Evolutionary conservation across 1,140 invertebrate genomes (phyloP).

Genomic region (Zelostemma sp.): DNA sequence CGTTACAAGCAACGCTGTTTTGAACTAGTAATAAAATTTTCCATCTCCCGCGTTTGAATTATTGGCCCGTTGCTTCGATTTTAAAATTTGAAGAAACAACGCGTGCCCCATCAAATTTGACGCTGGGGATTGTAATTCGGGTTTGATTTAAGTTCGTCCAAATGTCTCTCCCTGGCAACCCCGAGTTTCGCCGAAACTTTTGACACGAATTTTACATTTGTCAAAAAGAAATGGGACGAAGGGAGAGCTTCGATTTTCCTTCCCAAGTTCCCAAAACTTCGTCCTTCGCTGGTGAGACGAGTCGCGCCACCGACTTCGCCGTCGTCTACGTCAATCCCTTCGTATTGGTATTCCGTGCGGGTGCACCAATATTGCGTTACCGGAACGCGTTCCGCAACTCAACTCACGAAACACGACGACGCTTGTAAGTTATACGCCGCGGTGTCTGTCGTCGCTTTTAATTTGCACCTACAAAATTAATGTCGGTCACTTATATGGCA

Average conservation of each 20-base stretch:
- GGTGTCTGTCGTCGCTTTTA: conserved; percentile 56
- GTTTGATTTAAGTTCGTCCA: conserved; percentile 15
- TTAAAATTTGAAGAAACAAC: too few relatives aligned
- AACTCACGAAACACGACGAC: conserved; percentile 53
- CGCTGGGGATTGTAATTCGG: not conserved
- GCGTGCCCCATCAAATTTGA: not conserved
- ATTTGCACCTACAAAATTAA: conserved; percentile 58
- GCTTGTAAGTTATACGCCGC: conserved; percentile 61
- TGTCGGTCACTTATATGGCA: conserved; percentile 49
- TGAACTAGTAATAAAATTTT: too few relatives aligned
- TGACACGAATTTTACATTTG: conserved; percentile 68
- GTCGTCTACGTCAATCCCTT: conserved; percentile 38
- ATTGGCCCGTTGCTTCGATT: not conserved
- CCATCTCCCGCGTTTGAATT: not conserved
- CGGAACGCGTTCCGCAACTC: conserved; percentile 62
- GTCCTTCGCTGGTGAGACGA: conserved; percentile 25
- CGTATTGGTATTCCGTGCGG: conserved; percentile 64
- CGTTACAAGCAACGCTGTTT: not conserved
- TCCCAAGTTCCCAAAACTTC: conserved; percentile 37
- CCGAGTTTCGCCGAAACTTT: conserved; percentile 56
- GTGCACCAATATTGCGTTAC: conserved; percentile 69
- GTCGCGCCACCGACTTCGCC: conserved; percentile 34
- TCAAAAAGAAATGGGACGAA: conserved; percentile 36
- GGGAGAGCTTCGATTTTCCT: conserved; percentile 20
- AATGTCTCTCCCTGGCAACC: conserved; percentile 15